A percentile compares a stretch with the other conserved stretches of the same genome.
phyloP scores from a whole-genome alignment of 2,113 vertebrate species.

The Calidris pygmaea region DNA sequence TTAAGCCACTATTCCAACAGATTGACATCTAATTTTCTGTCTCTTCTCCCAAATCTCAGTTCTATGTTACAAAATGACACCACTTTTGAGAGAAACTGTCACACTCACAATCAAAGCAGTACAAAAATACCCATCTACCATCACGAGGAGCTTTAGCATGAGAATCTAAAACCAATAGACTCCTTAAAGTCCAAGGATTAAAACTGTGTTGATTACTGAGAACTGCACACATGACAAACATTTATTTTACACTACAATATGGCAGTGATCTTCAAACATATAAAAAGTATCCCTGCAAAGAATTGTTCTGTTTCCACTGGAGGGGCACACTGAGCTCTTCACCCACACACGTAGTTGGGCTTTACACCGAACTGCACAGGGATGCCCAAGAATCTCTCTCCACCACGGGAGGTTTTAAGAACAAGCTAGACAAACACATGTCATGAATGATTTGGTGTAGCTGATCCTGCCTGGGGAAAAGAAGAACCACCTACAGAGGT shows the following conservation, averaged over 20 bases:
- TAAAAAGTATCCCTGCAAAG: background rate
- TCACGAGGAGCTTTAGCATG: background rate
- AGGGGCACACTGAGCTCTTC: background rate
- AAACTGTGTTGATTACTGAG: background rate
- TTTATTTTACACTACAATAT: background rate
- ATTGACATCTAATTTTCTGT: background rate
- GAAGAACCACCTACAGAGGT: accelerated
- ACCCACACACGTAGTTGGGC: background rate
- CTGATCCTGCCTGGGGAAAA: background rate
- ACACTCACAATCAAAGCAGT: background rate
- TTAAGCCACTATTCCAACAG: background rate
- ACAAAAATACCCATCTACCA: background rate
- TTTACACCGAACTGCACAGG: background rate
- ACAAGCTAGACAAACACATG: background rate
- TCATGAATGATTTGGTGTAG: background rate
- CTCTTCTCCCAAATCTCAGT: background rate
- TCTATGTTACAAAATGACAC: constrained; percentile 5
- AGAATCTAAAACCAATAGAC: background rate
- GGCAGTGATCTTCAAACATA: background rate
- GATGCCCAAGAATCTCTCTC: background rate
- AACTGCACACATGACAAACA: background rate
- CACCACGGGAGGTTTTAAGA: background rate
- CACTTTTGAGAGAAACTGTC: constrained; percentile 24
- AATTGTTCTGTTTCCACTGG: background rate
- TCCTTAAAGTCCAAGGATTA: background rate